Conservation (phyloP, 2,888 invertebrate genomes). For the Tigriopus californicus region DNA sequence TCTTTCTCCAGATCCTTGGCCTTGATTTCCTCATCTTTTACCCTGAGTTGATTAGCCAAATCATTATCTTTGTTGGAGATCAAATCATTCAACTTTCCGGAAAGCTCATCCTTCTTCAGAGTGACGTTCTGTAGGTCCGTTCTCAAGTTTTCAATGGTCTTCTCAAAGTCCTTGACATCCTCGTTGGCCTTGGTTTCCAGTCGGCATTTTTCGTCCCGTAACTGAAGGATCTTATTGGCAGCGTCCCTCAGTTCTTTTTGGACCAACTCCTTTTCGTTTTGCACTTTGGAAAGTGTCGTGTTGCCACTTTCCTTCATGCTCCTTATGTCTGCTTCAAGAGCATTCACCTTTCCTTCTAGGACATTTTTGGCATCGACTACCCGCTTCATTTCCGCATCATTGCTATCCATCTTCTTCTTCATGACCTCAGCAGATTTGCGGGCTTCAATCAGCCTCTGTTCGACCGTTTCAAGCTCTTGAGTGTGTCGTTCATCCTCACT, state of each 20-base stretch:
- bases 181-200: not conserved
- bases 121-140: not conserved
- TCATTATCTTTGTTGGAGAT: not conserved
- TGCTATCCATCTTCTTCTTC: not conserved
- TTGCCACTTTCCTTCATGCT: not conserved
- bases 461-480: conserved; percentile 7
- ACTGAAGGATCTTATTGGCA: not conserved
- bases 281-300: not conserved
- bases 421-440: conserved; percentile 7
- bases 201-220: not conserved
- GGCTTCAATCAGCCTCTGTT: conserved; percentile 5
- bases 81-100: not conserved
- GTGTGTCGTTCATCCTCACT: not conserved
- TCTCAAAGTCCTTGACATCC: not conserved
- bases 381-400: not conserved
- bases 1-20: not conserved
- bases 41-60: not conserved
- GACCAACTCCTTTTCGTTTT: not conserved
- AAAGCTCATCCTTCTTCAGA: not conserved
- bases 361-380: not conserved
- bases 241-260: conserved; percentile 6
- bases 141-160: not conserved
- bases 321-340: conserved; percentile 1
- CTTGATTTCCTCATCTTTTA: not conserved
- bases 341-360: not conserved